Conservation (phyloP, 2,113 vertebrate genomes). For the Callithrix jacchus region DNA sequence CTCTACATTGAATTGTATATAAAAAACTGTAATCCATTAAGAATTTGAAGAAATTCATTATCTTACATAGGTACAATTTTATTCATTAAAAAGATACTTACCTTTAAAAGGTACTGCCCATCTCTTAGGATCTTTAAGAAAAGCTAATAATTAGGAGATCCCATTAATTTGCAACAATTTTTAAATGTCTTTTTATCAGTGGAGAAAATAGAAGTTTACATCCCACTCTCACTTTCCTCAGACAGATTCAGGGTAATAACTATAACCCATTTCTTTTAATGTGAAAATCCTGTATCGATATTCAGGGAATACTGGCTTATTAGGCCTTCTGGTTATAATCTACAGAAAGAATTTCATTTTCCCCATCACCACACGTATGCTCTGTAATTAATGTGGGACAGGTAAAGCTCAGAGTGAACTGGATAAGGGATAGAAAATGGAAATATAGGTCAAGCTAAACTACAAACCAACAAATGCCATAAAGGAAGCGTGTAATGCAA, state of each 20-base stretch:
- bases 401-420: background rate
- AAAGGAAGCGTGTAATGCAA: background rate
- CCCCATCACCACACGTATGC: background rate
- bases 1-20: background rate
- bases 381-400: background rate
- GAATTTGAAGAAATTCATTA: background rate
- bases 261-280: background rate
- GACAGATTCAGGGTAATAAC: background rate
- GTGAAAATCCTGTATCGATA: background rate
- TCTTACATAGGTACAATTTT: background rate
- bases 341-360: background rate
- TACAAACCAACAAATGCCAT: background rate
- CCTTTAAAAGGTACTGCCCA: background rate
- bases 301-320: background rate
- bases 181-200: background rate
- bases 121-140: background rate
- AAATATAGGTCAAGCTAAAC: background rate
- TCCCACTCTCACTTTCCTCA: background rate
- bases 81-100: slow-evolving; percentile 3
- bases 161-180: background rate
- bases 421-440: background rate
- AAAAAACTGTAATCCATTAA: slow-evolving; percentile 16
- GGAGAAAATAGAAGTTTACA: background rate
- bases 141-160: background rate
- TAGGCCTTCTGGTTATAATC: background rate